phyloP scores from a whole-genome alignment of 2,888 invertebrate genomes.

The Cyclophora punctaria region DNA sequence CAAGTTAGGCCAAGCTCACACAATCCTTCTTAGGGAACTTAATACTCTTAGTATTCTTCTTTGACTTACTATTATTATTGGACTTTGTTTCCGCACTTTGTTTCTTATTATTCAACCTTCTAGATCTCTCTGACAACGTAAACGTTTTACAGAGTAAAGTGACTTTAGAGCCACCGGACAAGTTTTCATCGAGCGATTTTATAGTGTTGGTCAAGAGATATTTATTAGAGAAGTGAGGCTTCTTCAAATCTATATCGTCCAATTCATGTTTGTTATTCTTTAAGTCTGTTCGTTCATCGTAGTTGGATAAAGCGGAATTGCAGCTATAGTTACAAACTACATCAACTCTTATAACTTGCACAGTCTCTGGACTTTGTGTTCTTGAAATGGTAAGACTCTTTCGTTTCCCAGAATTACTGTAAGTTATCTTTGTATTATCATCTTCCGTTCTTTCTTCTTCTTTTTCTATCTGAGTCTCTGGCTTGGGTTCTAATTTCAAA shows the following conservation, averaged over 20 bases:
- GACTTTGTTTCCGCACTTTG: conserved; percentile 12
- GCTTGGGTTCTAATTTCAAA: conserved; percentile 10
- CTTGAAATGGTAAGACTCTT: conserved; percentile 65
- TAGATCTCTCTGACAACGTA: conserved; percentile 47
- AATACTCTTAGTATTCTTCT: conserved; percentile 1
- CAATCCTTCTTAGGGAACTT: not conserved
- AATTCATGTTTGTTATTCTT: conserved; percentile 11
- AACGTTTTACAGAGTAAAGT: conserved; percentile 66
- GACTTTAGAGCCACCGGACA: conserved; percentile 58
- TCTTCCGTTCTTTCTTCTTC: conserved; percentile 21
- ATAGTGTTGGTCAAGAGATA: conserved; percentile 58
- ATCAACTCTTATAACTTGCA: conserved; percentile 68
- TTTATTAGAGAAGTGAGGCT: conserved; percentile 44
- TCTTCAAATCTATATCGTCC: conserved; percentile 31
- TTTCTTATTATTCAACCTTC: conserved; percentile 15
- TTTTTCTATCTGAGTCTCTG: conserved; percentile 19
- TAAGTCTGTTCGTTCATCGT: conserved; percentile 30
- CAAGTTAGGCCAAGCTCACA: too few relatives aligned
- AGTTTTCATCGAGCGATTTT: conserved; percentile 53
- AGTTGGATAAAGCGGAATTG: conserved; percentile 33
- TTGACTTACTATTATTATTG: conserved; percentile 4
- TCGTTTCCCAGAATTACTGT: conserved; percentile 47
- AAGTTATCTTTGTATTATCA: conserved; percentile 45
- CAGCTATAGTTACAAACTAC: conserved; percentile 54
- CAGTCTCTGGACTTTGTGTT: conserved; percentile 61